Percentiles rank a stretch among this genome's conserved stretches.
Evolutionary conservation across 1,140 invertebrate species (phyloP).

Genomic region (Drosophila virilis): DNA sequence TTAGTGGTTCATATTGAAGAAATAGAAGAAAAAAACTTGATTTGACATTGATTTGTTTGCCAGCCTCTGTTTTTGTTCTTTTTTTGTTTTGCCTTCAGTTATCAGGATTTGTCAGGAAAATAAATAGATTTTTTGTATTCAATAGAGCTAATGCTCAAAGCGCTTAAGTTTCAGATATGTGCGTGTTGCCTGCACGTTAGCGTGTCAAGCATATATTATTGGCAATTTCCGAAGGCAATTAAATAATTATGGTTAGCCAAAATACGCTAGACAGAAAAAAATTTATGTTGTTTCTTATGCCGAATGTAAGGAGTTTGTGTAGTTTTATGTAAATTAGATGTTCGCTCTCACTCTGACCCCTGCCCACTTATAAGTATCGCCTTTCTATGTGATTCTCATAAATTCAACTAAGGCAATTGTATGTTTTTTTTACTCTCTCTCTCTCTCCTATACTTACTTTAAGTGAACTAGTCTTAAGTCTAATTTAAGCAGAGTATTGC

Average conservation of each 20-base stretch:
- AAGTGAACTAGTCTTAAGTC: no score
- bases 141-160: slow-evolving; percentile 16
- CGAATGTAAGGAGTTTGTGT: no score
- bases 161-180: not conserved
- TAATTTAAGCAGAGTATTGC: no score
- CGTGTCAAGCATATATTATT: slow-evolving; percentile 1
- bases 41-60: slow-evolving; percentile 55
- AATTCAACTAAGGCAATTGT: no score
- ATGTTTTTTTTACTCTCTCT: no score
- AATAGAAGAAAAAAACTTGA: slow-evolving; percentile 18
- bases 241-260: not conserved
- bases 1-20: slow-evolving; percentile 9
- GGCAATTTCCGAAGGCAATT: not conserved
- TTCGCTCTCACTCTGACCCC: not conserved
- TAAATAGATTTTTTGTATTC: slow-evolving; percentile 38
- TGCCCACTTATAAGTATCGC: not conserved
- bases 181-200: slow-evolving; percentile 37
- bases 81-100: slow-evolving; percentile 7
- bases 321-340: no score
- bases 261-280: not conserved
- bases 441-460: no score
- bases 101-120: slow-evolving; percentile 33
- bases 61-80: slow-evolving; percentile 9
- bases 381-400: slow-evolving; percentile 1
- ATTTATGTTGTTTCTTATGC: no score